These are phyloP conservation scores for Anhinga rufa DNA, from an alignment of 2,113 vertebrate species.

Conservation along the genomic window DNA sequence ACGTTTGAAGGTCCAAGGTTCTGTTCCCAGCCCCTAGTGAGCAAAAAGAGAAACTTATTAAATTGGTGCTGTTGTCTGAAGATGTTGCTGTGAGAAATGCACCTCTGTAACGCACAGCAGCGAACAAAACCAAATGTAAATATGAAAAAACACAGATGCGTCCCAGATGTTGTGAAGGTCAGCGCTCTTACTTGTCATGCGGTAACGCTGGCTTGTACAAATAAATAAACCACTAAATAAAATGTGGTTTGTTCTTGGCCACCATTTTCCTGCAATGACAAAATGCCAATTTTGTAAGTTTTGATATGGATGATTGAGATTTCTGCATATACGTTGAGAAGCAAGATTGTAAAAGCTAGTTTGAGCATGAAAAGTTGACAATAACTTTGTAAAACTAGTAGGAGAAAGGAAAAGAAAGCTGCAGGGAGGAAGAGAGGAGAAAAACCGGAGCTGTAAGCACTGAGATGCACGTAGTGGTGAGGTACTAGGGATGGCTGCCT, in stretches of 20 bases:
- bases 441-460: not conserved
- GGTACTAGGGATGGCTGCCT: not conserved
- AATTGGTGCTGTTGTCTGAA: not conserved
- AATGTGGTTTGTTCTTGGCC: not conserved
- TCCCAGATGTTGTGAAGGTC: not conserved
- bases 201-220: not conserved
- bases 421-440: not conserved
- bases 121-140: accelerated
- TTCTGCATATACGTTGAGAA: not conserved
- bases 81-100: not conserved
- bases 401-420: not conserved
- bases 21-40: not conserved
- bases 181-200: not conserved
- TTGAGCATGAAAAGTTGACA: not conserved
- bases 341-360: not conserved
- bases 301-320: not conserved
- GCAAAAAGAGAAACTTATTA: not conserved
- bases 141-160: not conserved
- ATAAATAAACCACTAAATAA: not conserved
- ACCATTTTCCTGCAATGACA: not conserved
- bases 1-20: not conserved
- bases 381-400: not conserved
- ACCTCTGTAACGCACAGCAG: not conserved
- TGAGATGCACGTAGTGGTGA: not conserved
- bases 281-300: not conserved